These are phyloP conservation scores for Torymus texanus DNA, from an alignment of 2,888 invertebrate species.

Conservation along the genomic window DNA sequence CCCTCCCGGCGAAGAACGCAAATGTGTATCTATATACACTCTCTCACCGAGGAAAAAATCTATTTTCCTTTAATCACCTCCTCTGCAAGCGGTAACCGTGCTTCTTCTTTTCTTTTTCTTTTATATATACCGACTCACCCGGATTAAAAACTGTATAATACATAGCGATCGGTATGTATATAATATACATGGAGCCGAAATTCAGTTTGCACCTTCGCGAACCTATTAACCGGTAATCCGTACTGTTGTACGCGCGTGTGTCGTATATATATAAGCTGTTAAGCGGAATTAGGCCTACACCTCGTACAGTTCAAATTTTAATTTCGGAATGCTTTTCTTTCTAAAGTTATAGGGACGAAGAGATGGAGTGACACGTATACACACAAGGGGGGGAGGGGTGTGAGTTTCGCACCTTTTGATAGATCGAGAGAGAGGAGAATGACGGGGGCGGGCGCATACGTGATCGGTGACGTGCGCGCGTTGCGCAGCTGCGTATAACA, in stretches of 20 bases:
- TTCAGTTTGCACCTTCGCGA: slow-evolving; percentile 20
- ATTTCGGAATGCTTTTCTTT: no score
- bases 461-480: no score
- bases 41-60: slow-evolving; percentile 13
- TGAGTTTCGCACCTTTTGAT: no score
- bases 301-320: no score
- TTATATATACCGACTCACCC: no score
- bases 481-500: no score
- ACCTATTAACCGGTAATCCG: not conserved
- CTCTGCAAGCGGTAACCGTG: not conserved
- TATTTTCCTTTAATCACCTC: slow-evolving; percentile 42
- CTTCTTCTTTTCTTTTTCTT: not conserved
- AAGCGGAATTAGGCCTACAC: not conserved
- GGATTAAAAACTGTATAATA: not conserved
- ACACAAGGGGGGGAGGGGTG: no score
- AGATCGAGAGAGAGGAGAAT: no score
- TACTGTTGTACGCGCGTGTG: not conserved
- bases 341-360: no score
- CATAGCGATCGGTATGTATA: not conserved
- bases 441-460: no score
- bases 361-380: no score
- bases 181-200: not conserved
- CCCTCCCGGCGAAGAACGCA: not conserved
- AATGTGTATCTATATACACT: not conserved
- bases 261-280: not conserved